Percentiles rank a stretch among this genome's conserved stretches.
phyloP scores from a whole-genome alignment of 2,113 vertebrate species.

The Sus scrofa region T2T-Sscrofa CM000817.6:34906001-34906500 shows the following conservation, averaged over 20 bases:
- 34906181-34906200: background rate
- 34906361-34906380: conserved; percentile 59
- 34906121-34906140: background rate
- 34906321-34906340: conserved; percentile 69
- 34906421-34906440: conserved; percentile 63
- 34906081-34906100: background rate
- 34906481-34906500: conserved; percentile 84
- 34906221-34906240: no score
- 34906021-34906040: background rate
- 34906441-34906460: conserved; percentile 71
- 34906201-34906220: background rate
- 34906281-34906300: background rate
- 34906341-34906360: conserved; percentile 77
- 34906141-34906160: background rate
- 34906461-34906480: conserved; percentile 74
- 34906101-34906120: background rate
- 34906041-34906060: background rate
- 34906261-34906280: background rate
- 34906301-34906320: conserved; percentile 6
- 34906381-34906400: conserved; percentile 80
- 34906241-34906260: no score
- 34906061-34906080: background rate
- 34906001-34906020: background rate
- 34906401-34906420: conserved; percentile 81
- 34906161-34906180: background rate